Evolutionary conservation across 2,797 vertebrate species (phyloP).

Genomic region (Mus minutoides): DNA sequence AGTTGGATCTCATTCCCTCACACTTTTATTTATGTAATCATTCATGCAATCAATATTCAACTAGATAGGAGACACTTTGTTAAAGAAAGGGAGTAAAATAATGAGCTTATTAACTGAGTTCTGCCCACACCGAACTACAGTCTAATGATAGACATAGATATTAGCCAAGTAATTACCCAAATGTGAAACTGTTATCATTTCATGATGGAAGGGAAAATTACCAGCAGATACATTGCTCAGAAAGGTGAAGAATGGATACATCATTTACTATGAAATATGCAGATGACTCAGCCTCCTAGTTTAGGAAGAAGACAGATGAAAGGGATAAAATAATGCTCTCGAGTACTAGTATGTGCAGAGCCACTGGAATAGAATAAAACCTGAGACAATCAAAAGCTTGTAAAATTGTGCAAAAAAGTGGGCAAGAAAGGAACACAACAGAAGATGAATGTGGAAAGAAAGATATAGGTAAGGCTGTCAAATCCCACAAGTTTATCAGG

Average conservation of each 20-base stretch:
- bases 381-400: background rate
- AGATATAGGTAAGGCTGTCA: accelerated
- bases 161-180: slow-evolving; percentile 10
- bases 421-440: too few relatives aligned
- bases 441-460: background rate
- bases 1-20: background rate
- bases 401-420: background rate
- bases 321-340: background rate
- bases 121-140: background rate
- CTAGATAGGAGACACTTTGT: background rate
- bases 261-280: background rate
- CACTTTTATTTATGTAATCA: background rate
- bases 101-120: background rate
- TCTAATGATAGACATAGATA: background rate
- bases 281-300: background rate
- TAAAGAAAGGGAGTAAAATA: slow-evolving; percentile 8
- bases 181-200: background rate
- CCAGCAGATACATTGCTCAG: background rate
- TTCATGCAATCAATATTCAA: background rate
- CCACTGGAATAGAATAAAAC: too few relatives aligned
- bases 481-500: background rate
- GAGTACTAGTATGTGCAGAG: background rate
- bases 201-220: background rate
- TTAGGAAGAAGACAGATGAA: background rate
- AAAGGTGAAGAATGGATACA: background rate